phyloP scores from a whole-genome alignment of 2,797 vertebrate species.

The Pangasius macronema region DNA sequence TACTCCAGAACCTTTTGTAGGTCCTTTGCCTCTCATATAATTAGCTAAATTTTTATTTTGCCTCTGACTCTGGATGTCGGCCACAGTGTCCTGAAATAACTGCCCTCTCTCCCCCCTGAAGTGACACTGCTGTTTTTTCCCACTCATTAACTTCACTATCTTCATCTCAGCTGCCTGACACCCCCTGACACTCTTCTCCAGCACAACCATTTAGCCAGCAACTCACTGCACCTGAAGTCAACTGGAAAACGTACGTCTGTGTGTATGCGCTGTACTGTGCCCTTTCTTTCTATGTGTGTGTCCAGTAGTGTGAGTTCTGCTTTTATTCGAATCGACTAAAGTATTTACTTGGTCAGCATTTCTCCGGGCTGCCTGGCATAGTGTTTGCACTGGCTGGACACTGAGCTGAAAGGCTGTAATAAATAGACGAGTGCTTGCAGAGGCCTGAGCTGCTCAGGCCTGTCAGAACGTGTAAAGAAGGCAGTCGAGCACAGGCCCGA shows the following conservation, averaged over 20 bases:
- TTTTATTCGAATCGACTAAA: slow-evolving; percentile 73
- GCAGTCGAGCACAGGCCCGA: slow-evolving; percentile 63
- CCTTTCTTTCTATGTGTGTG: slow-evolving; percentile 9
- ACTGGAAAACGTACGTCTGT: slow-evolving; percentile 61
- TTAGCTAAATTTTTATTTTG: slow-evolving; percentile 3
- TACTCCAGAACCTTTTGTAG: neutral
- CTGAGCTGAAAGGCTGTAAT: slow-evolving; percentile 77
- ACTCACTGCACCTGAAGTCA: slow-evolving; percentile 74
- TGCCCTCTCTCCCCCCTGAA: neutral
- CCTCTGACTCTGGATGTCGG: slow-evolving; percentile 15
- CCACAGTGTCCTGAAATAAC: slow-evolving; percentile 44
- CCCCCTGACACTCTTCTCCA: slow-evolving; percentile 49
- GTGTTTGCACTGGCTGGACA: slow-evolving; percentile 80
- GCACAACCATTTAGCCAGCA: slow-evolving; percentile 61
- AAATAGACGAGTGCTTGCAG: slow-evolving; percentile 68
- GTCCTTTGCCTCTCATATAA: neutral
- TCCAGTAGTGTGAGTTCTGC: slow-evolving; percentile 36
- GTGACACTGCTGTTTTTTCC: slow-evolving; percentile 61
- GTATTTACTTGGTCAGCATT: slow-evolving; percentile 78
- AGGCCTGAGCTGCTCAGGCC: slow-evolving; percentile 75
- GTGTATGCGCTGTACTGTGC: slow-evolving; percentile 2
- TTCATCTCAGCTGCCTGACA: slow-evolving; percentile 53
- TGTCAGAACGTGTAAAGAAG: slow-evolving; percentile 81
- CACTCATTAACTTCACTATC: slow-evolving; percentile 61
- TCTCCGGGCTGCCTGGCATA: slow-evolving; percentile 72